These are phyloP conservation scores for Riptortus pedestris DNA, from an alignment of 1,140 invertebrate genomes.

Conservation along the genomic window DNA sequence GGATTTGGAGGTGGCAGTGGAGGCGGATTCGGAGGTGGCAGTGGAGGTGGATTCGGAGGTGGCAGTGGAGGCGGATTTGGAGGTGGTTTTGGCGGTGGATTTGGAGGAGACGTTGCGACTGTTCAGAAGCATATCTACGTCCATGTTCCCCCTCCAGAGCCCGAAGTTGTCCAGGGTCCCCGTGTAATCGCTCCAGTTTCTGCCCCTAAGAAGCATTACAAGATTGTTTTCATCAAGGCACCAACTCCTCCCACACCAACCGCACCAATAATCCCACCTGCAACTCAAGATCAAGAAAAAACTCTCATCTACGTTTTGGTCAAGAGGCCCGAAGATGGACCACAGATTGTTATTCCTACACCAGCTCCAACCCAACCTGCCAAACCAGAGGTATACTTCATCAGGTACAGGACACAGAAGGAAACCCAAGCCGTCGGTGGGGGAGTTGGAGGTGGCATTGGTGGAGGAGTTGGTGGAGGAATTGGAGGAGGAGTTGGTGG, in stretches of 20 bases:
- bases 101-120: conserved; percentile 39
- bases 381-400: conserved; percentile 80
- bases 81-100: too few species aligned
- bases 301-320: conserved; percentile 78
- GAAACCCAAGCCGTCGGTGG: too few species aligned
- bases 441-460: too few species aligned
- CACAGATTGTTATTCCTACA: conserved; percentile 62
- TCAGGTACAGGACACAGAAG: conserved; percentile 72
- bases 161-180: conserved; percentile 45
- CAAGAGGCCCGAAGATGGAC: conserved; percentile 70
- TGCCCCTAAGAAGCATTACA: conserved; percentile 70
- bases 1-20: too few species aligned
- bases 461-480: too few species aligned
- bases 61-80: too few species aligned
- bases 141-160: conserved; percentile 66
- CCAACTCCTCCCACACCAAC: conserved; percentile 59
- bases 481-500: too few species aligned
- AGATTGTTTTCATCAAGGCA: conserved; percentile 81
- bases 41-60: too few species aligned
- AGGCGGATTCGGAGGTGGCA: too few species aligned
- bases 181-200: conserved; percentile 45
- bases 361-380: conserved; percentile 63
- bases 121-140: conserved; percentile 72
- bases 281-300: conserved; percentile 74
- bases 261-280: conserved; percentile 59